Evolutionary conservation across 2,113 vertebrate genomes (phyloP).

Genomic region (Pica pica): DNA sequence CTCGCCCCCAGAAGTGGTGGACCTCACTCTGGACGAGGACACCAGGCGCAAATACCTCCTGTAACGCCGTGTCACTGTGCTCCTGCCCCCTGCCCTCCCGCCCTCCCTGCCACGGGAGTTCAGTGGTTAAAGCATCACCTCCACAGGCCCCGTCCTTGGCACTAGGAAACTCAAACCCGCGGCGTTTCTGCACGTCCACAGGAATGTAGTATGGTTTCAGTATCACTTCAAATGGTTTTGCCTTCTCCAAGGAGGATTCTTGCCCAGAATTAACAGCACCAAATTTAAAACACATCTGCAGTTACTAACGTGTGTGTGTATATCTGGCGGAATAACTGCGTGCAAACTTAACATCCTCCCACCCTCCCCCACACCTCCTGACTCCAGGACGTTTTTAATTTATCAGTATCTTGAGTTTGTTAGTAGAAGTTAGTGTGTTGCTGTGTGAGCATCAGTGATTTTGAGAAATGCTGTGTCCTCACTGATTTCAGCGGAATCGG

Average conservation of each 20-base stretch:
- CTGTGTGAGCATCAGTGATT: conserved; percentile 52
- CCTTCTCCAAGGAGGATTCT: conserved; percentile 45
- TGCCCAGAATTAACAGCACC: conserved; percentile 20
- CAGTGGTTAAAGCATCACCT: conserved; percentile 49
- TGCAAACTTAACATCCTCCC: not conserved
- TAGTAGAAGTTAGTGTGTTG: conserved; percentile 59
- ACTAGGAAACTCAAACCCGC: conserved; percentile 53
- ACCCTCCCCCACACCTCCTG: not conserved
- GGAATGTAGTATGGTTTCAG: conserved; percentile 1
- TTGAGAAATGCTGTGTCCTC: conserved; percentile 31
- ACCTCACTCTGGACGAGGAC: conserved; percentile 96
- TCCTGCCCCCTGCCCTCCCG: conserved; percentile 2
- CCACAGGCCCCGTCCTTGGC: conserved; percentile 64
- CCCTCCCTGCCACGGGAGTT: conserved; percentile 52
- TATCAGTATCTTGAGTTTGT: conserved; percentile 43
- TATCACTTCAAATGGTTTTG: not conserved
- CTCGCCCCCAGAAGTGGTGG: conserved; percentile 91
- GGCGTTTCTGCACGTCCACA: conserved; percentile 24
- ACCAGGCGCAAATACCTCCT: conserved; percentile 90
- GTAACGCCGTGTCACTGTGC: conserved; percentile 80
- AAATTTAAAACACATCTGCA: not conserved
- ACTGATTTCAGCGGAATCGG: not conserved
- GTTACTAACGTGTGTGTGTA: not conserved
- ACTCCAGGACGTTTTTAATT: conserved; percentile 27
- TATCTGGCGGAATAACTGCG: not conserved